Base-by-base conservation (phyloP, 1,140 invertebrate genomes). In the Trichomalopsis sarcophagae region DNA sequence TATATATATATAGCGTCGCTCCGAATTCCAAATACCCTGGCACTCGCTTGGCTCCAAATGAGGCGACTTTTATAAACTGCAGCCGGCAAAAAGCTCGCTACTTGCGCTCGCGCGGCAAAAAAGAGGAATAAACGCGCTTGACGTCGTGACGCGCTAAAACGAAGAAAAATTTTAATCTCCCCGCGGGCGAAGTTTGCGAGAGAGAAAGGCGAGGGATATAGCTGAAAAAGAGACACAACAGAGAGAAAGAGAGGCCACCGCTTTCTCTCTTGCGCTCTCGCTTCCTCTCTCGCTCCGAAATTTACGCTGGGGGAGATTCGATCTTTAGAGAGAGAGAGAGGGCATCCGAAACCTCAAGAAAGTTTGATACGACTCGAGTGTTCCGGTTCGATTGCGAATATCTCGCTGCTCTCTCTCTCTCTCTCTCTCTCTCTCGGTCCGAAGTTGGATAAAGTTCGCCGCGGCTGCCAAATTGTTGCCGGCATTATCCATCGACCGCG, bases 121-220 rank as follows among this genome's bases (percentile, higher is more conserved):
- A 10, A 76, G 81, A 30, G 68, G 7, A 33, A 71, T 71, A 71
- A 71, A 33, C 27, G 23, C 17, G 23, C 17, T 40, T 47, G 77
- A 73, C 66, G 36, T 40, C 30, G 7, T 84, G 66, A 84, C 68
- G 27, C 30, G 68, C 77, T 84, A 62, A 79, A 33, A 62, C 66
- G 44, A 79, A 71, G 75, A 78, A 75, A 71, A 84, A 69, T 81
- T 85, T 81, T 82, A 85, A 85, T 85, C 80, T 85, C 17, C 74
- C 36, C 73, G 50, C 0, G 36, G 36, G 33, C 3, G 40, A 68
- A 69, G 69, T 47, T 66, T 13, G 75, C 27, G 11, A 55, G 79
- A 81, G 30, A 81, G 30, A n/a, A 86, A 80, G 33, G 75, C 55
- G 36, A 71, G 76, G 4, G 13, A 4, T 69, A 40, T 40, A 71